Evolutionary conservation across 2,113 vertebrate species (phyloP), one percentile per base, ranked within the genome.

Genomic region (Cepphus grylle): DNA sequence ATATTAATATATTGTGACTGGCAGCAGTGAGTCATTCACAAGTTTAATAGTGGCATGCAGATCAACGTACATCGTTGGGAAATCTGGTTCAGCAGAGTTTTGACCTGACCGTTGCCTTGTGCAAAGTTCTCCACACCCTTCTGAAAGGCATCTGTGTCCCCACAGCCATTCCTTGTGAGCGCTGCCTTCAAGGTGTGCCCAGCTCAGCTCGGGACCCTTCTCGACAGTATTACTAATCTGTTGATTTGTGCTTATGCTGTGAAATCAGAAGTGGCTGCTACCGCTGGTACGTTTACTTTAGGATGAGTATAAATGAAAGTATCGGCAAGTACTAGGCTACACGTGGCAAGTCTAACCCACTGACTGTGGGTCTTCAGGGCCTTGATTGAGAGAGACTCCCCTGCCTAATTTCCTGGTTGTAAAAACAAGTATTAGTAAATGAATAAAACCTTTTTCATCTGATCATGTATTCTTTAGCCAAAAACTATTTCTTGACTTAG

Each of bases 1-100:
- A 76, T 73, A 81, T 88, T 94, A 97, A 85, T 88, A 70, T 81
- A 52, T 74, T 42, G 50, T 83, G 59, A 86, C 61, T 72, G 86
- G 73, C 10, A 32, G 70, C 65, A 61, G 25, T 26, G 80, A 77
- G 88, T 86, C 56, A 73, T 88, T 85, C 59, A 88, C 69, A 61
- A n/a, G 81, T 83, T 94, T 89, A 85, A 82, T 72, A 82, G 18
- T 16, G 38, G 55, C 36, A 14, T 20, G 29, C 32, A 26, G 66
- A 27, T 77, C 42, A 15, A 38, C 11, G 62, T 45, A 32, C 42
- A n/a, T 23, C 3, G 5, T 62, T 40, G 23, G 67, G 86, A 61
- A 67, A 55, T 25, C 58, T 81, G 69, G 72, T 63, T 59, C 80
- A 56, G 81, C 74, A 32, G 30, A 63, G 58, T 36, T 58, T 15